Evolutionary conservation across 2,888 invertebrate species (phyloP).

Genomic region (Pristionchus exspectatus): DNA sequence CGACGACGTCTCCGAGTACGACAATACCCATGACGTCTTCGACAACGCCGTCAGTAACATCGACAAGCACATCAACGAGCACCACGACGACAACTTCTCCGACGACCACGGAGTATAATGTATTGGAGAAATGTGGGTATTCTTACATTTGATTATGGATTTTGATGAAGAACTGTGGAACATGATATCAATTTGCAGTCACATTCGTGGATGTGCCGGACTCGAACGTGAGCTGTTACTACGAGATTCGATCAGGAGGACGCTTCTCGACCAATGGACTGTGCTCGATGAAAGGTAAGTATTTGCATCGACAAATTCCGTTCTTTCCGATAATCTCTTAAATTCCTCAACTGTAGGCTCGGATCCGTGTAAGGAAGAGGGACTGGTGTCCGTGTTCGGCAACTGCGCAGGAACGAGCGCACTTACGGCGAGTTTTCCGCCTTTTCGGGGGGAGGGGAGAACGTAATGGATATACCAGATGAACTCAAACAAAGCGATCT

Average conservation of each 20-base stretch:
- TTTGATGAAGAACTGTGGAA: neutral
- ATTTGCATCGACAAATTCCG: neutral
- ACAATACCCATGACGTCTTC: neutral
- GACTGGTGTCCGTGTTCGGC: neutral
- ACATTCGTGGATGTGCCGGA: neutral
- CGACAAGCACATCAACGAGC: neutral
- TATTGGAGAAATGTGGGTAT: neutral
- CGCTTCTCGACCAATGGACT: slow-evolving; percentile 26
- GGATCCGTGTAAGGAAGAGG: neutral
- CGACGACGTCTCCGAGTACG: neutral
- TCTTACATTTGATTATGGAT: neutral
- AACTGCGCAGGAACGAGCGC: neutral
- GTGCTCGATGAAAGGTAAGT: neutral
- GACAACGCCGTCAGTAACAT: neutral
- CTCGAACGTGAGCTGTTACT: neutral
- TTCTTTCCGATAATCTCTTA: neutral
- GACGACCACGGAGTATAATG: neutral
- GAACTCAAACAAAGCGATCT: neutral
- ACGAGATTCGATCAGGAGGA: neutral
- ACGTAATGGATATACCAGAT: neutral
- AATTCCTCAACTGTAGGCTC: neutral
- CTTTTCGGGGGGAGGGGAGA: neutral
- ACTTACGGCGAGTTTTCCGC: neutral
- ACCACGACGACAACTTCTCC: no score
- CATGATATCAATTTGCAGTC: neutral